These are phyloP conservation scores for Thysanoteuthis rhombus DNA, from an alignment of 2,888 invertebrate genomes.

Conservation along the genomic window DNA sequence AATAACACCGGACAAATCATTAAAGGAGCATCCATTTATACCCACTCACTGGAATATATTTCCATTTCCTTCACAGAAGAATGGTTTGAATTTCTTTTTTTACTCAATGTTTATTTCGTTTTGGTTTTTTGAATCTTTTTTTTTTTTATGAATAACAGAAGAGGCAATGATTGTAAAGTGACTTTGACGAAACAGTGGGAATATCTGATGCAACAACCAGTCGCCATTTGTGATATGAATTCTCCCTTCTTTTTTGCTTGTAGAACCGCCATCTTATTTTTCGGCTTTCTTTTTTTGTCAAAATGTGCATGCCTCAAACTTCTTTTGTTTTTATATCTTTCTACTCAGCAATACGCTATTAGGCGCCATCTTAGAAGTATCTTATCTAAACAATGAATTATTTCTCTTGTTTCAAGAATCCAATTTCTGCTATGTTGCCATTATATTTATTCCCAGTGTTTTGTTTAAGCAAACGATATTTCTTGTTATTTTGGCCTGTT, in stretches of 20 bases:
- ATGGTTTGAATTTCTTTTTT: background rate
- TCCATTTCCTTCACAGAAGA: background rate
- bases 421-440: background rate
- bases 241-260: background rate
- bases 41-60: background rate
- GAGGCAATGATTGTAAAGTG: background rate
- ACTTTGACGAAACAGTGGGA: background rate
- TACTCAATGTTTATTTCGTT: background rate
- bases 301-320: background rate
- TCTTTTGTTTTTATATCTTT: background rate
- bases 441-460: background rate
- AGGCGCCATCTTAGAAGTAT: background rate
- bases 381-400: background rate
- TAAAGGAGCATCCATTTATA: background rate
- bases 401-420: background rate
- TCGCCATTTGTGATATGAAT: background rate
- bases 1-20: background rate
- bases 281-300: background rate
- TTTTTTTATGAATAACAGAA: background rate
- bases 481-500: background rate
- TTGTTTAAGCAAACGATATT: background rate
- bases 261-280: background rate
- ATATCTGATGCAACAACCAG: background rate
- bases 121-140: background rate
- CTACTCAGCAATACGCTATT: background rate